phyloP scores from a whole-genome alignment of 2,113 vertebrate species.

The Rutilus rutilus region DNA sequence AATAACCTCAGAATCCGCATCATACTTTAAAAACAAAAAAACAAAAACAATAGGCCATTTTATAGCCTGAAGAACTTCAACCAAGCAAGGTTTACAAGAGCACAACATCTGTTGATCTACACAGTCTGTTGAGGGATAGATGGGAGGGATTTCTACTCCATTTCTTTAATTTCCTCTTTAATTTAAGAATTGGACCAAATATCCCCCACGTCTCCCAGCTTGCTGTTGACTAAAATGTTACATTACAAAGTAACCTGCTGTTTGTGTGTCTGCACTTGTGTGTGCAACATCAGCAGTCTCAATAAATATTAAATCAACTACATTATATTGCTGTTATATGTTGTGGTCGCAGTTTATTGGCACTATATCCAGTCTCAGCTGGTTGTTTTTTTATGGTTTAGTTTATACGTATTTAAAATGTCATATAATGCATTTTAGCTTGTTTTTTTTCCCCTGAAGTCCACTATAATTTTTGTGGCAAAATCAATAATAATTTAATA shows the following conservation, averaged over 20 bases:
- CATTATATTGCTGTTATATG: not conserved
- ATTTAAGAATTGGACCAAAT: not conserved
- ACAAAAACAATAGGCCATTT: slow-evolving; percentile 16
- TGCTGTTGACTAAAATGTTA: not conserved
- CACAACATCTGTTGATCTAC: not conserved
- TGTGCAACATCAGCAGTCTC: not conserved
- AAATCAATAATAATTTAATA: not conserved
- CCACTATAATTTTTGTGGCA: not conserved
- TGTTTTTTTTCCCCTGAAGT: not conserved
- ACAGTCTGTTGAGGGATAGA: not conserved
- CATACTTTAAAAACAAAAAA: not conserved
- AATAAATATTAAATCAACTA: not conserved
- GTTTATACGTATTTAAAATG: not conserved
- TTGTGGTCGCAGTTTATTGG: not conserved
- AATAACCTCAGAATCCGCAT: not conserved
- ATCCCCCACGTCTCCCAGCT: not conserved
- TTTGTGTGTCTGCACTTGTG: not conserved
- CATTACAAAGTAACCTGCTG: not conserved
- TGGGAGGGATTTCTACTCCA: not conserved
- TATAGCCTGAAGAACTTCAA: not conserved
- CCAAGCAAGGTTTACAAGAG: not conserved
- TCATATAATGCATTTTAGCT: too few species aligned
- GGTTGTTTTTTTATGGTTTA: not conserved
- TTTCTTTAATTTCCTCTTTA: not conserved
- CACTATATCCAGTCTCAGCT: not conserved